phyloP scores from a whole-genome alignment of 2,888 invertebrate genomes.

The Ectemnius cavifrons region DNA sequence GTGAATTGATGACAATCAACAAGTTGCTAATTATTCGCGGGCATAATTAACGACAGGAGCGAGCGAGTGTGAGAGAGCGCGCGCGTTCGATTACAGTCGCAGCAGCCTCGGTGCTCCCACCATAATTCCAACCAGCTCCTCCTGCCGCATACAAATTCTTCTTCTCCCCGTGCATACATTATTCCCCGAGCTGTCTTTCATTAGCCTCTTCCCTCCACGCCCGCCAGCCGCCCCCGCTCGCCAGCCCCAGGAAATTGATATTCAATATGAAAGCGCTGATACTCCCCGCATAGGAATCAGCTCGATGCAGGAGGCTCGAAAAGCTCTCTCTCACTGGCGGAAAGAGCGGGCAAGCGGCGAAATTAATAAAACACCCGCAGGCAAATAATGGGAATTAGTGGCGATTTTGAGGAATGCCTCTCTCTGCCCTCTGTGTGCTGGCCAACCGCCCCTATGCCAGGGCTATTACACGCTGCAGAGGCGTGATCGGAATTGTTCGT shows the following conservation, averaged over 20 bases:
- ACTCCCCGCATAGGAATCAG: no score
- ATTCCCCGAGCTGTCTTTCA: neutral
- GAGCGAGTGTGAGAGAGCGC: neutral
- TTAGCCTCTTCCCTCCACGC: neutral
- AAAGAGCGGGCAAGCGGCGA: no score
- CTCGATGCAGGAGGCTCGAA: no score
- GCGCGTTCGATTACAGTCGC: neutral
- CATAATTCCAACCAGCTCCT: neutral
- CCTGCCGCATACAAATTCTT: slow-evolving; percentile 9
- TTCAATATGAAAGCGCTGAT: neutral
- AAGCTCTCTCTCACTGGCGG: no score
- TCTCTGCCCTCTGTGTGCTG: no score
- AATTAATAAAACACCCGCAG: no score
- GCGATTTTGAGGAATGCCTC: no score
- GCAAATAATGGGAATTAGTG: no score
- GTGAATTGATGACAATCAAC: slow-evolving; percentile 57
- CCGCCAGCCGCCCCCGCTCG: no score
- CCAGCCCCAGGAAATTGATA: neutral
- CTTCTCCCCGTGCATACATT: neutral
- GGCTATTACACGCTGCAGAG: no score
- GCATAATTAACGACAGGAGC: slow-evolving; percentile 45
- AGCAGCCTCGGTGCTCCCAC: neutral
- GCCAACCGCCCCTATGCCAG: no score
- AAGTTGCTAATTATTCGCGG: slow-evolving; percentile 57
- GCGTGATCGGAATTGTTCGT: no score